Percentiles rank a stretch among this genome's conserved stretches.
phyloP scores from a whole-genome alignment of 1,140 invertebrate species.

The Meloidogyne hapla region DNA sequence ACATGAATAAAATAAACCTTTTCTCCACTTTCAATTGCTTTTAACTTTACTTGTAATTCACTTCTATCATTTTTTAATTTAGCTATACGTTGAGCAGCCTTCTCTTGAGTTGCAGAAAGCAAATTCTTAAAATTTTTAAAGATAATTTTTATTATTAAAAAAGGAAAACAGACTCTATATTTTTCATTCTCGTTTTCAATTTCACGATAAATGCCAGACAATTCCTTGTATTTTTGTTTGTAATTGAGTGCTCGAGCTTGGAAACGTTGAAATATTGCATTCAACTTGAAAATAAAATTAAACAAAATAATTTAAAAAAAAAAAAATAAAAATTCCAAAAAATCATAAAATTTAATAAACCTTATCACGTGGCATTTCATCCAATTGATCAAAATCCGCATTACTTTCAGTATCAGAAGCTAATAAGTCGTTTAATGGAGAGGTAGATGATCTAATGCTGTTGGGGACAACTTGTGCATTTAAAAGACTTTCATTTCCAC shows the following conservation, averaged over 20 bases:
- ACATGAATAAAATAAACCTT: neutral
- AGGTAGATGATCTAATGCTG: neutral
- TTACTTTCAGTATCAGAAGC: constrained; percentile 41
- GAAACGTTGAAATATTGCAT: constrained; percentile 36
- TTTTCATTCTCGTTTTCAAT: constrained; percentile 54
- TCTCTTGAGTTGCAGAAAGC: constrained; percentile 51
- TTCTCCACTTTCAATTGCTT: constrained; percentile 30
- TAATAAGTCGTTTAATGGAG: constrained; percentile 33
- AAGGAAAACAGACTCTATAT: constrained; percentile 36
- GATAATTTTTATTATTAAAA: neutral
- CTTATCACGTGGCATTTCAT: constrained; percentile 35
- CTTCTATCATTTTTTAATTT: constrained; percentile 49
- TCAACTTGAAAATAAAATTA: too few species aligned
- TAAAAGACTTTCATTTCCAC: constrained; percentile 30
- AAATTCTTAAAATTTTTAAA: constrained; percentile 35
- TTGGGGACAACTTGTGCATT: neutral
- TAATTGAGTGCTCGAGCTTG: constrained; percentile 44
- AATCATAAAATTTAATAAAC: constrained; percentile 8
- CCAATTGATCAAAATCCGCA: constrained; percentile 27
- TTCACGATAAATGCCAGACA: constrained; percentile 47
- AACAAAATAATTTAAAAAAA: neutral
- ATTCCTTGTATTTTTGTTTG: constrained; percentile 50
- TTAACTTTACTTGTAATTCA: constrained; percentile 26
- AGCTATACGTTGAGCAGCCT: constrained; percentile 44
- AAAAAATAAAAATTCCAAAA: too few species aligned